Evolutionary conservation across 2,888 invertebrate species (phyloP), one percentile per base, ranked within the genome.

Genomic region (Teleogryllus oceanicus): DNA sequence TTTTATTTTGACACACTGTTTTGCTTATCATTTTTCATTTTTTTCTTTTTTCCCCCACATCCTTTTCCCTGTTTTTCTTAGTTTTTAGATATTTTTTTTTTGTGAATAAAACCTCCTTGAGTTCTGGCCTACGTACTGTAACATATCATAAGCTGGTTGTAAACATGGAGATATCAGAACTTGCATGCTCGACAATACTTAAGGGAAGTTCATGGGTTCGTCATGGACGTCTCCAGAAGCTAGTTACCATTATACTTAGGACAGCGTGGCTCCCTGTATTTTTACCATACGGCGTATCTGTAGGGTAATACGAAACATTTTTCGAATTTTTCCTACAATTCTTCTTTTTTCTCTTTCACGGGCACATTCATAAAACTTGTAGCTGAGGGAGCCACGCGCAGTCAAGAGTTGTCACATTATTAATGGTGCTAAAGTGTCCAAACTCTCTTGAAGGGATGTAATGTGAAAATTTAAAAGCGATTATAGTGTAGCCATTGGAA

Each of bases 341-440:
- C n/a, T n/a, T 62, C n/a, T n/a, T 62, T 62, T n/a, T n/a, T 62
- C 62, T 62, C 13, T 62, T 5, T 62, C 62, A 62, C 62, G 13
- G 62, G 62, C 62, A 62, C 62, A n/a, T 62, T 62, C 62, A 62
- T 13, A n/a, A 62, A 78, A 49, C 49, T 49, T 75, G 78, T 37
- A 77, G 21, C 50, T 51, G 50, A 13, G 16, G 21, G 11, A 21
- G 13, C 12, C n/a, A 49, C 37, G n/a, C 49, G 5, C n/a, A 62
- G 62, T 62, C n/a, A n/a, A 62, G 62, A 62, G 62, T 62, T 62
- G 62, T 62, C 62, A 62, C 62, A 62, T 62, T 62, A 62, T 62
- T 62, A 78, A 76, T 78, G 80, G 80, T 80, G 80, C 80, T 80
- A 80, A 80, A 75, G 20, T 75, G 77, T 77, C 77, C 77, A 77